Conservation (phyloP, 2,797 vertebrate genomes). For the Etheostoma nigrum region DNA sequence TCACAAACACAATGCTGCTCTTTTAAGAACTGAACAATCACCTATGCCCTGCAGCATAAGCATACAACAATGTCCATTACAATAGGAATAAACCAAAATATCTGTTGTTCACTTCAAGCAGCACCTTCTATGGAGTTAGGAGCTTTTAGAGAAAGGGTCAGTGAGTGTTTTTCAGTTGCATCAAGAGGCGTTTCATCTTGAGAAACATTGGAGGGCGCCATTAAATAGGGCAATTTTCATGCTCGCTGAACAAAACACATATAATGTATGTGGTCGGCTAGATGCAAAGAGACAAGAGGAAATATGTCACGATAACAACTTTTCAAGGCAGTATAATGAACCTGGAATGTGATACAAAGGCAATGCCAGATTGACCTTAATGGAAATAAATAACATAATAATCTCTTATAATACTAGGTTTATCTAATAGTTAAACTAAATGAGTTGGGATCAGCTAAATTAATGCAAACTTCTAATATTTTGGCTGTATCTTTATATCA, state of each 20-base stretch:
- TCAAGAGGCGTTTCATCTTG: conserved; percentile 46
- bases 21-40: conserved; percentile 65
- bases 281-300: conserved; percentile 68
- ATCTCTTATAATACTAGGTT: background rate
- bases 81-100: conserved; percentile 29
- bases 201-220: conserved; percentile 48
- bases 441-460: background rate
- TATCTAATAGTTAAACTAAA: background rate
- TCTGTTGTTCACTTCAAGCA: conserved; percentile 59
- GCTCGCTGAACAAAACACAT: conserved; percentile 75
- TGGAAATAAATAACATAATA: conserved; percentile 1
- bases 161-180: conserved; percentile 9
- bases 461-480: background rate
- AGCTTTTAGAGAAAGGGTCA: conserved; percentile 48
- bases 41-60: conserved; percentile 43
- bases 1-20: conserved; percentile 66
- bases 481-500: background rate
- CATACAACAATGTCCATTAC: conserved; percentile 33
- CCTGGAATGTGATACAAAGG: background rate
- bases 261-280: conserved; percentile 60
- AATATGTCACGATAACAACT: conserved; percentile 70
- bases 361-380: background rate
- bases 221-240: conserved; percentile 84
- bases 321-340: conserved; percentile 19
- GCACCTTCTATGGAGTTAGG: conserved; percentile 22